Evolutionary conservation across 2,113 vertebrate genomes (phyloP).

Genomic region (Sinocyclocheilus anophthalmus): DNA sequence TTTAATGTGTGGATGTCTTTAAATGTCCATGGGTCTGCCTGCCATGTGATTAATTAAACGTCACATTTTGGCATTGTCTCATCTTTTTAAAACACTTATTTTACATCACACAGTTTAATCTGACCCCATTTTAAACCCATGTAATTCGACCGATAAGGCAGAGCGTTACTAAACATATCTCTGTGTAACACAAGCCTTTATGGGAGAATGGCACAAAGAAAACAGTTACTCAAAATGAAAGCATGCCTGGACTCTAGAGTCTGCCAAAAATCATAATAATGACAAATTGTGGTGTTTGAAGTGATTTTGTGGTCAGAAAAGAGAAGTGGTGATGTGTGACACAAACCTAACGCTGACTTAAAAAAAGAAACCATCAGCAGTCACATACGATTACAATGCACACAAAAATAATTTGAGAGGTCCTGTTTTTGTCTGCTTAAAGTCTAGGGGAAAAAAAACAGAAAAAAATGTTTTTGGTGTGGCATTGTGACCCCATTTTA

Average conservation of each 20-base stretch:
- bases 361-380: background rate
- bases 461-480: background rate
- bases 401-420: background rate
- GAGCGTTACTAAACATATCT: background rate
- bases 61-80: no score
- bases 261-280: slow-evolving; percentile 29
- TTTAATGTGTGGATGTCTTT: no score
- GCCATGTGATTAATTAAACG: no score
- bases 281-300: background rate
- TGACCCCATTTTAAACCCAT: no score
- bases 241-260: background rate
- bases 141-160: no score
- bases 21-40: no score
- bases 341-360: background rate
- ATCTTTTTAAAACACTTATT: no score
- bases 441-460: background rate
- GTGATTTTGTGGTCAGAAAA: background rate
- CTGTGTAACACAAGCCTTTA: background rate
- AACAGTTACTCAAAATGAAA: slow-evolving; percentile 28
- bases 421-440: background rate
- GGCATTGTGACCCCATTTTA: background rate
- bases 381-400: background rate
- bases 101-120: no score
- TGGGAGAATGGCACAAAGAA: slow-evolving; percentile 15
- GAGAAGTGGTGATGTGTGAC: background rate